Conservation (phyloP, 1,140 invertebrate genomes). For the Galleria mellonella region DNA sequence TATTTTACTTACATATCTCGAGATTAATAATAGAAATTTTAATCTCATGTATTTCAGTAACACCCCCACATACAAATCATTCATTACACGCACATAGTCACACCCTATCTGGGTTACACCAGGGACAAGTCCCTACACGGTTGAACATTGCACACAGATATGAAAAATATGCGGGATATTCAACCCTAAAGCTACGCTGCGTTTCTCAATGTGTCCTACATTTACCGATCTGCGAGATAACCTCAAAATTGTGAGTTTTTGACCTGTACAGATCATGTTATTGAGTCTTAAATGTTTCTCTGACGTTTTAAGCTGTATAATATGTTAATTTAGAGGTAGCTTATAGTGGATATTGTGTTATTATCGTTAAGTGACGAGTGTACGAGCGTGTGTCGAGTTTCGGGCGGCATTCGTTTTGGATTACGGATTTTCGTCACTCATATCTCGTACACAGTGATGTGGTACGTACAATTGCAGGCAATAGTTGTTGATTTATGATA, state of each 20-base stretch:
- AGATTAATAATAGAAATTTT: conserved; percentile 10
- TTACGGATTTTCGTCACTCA: background rate
- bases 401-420: background rate
- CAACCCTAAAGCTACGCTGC: conserved; percentile 39
- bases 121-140: conserved; percentile 7
- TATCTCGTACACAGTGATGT: conserved; percentile 14
- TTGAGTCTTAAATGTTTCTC: conserved; percentile 2
- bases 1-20: too few species aligned
- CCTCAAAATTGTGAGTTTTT: conserved; percentile 59
- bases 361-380: background rate
- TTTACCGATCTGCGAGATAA: conserved; percentile 59
- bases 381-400: background rate
- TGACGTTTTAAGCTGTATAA: conserved; percentile 6
- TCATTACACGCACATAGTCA: conserved; percentile 15
- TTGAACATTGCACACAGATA: conserved; percentile 33
- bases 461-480: conserved; percentile 18
- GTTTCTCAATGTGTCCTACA: conserved; percentile 54
- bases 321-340: background rate
- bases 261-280: conserved; percentile 27
- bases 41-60: conserved; percentile 6
- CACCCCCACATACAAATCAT: conserved; percentile 13
- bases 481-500: conserved; percentile 34
- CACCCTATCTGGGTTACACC: conserved; percentile 10
- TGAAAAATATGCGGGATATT: conserved; percentile 32
- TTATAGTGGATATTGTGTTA: background rate